Percentiles rank a stretch among this genome's conserved stretches.
These are phyloP conservation scores for Steinernema scapterisci DNA, from an alignment of 2,888 invertebrate species.

Conservation along the genomic window DNA sequence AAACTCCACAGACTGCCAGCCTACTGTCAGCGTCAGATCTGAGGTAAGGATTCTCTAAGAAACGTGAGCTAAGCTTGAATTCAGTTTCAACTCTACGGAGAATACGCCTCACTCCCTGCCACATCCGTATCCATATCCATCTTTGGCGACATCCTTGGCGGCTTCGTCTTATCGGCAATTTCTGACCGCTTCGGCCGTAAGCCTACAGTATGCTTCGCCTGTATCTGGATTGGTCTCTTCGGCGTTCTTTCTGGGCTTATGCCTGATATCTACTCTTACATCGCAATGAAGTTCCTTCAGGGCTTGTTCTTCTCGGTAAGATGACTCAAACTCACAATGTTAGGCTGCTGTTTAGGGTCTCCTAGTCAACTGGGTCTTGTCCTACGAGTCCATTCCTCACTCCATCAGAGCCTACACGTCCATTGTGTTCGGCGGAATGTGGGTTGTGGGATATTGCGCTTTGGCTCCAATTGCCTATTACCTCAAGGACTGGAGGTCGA, in stretches of 20 bases:
- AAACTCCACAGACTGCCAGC: not conserved
- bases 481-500: constrained; percentile 47
- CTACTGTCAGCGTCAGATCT: not conserved
- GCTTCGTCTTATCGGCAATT: constrained; percentile 32
- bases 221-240: constrained; percentile 69
- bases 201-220: constrained; percentile 45
- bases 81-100: not conserved
- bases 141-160: constrained; percentile 40
- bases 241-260: constrained; percentile 76
- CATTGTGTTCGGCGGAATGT: constrained; percentile 54
- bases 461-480: constrained; percentile 49
- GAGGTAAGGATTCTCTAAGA: not conserved
- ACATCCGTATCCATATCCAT: constrained; percentile 41
- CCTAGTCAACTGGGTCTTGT: constrained; percentile 55
- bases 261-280: constrained; percentile 77
- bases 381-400: constrained; percentile 56
- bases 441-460: constrained; percentile 56
- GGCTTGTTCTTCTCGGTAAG: constrained; percentile 78
- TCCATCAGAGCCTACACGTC: constrained; percentile 55
- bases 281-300: constrained; percentile 75
- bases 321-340: not conserved
- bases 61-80: not conserved
- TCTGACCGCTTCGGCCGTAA: constrained; percentile 39
- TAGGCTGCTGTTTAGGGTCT: constrained; percentile 41
- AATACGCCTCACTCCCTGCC: constrained; percentile 11